phyloP scores from a whole-genome alignment of 2,888 invertebrate species.

The Eupelmus urozonus region DNA sequence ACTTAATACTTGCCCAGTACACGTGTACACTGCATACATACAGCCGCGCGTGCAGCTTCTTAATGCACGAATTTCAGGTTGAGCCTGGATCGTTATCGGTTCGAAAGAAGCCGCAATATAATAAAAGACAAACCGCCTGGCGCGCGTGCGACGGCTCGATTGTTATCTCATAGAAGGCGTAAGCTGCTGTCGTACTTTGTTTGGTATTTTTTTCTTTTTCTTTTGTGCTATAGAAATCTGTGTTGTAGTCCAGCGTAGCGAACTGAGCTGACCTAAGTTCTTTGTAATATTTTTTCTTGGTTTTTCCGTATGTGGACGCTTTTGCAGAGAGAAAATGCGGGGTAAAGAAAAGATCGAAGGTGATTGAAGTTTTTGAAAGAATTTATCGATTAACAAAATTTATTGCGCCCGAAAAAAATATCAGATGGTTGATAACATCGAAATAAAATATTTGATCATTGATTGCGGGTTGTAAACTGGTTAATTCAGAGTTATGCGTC shows the following conservation, averaged over 20 bases:
- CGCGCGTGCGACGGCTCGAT: not conserved
- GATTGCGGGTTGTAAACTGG: too few relatives aligned
- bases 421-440: too few relatives aligned
- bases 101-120: conserved; percentile 26
- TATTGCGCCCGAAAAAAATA: too few relatives aligned
- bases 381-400: too few relatives aligned
- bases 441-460: too few relatives aligned
- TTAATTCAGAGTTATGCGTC: too few relatives aligned
- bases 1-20: not conserved
- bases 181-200: not conserved
- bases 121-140: conserved; percentile 5
- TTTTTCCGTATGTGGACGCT: not conserved
- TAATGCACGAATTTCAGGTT: conserved; percentile 26
- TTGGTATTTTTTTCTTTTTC: not conserved
- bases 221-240: too few relatives aligned
- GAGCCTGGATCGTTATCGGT: conserved; percentile 42
- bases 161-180: conserved; percentile 6
- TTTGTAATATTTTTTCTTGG: not conserved
- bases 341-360: too few relatives aligned
- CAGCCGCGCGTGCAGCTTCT: not conserved
- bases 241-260: too few relatives aligned
- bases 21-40: not conserved
- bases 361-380: too few relatives aligned
- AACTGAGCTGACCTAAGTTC: too few relatives aligned
- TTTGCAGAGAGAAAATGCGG: too few relatives aligned